These are phyloP conservation scores for Orientallactaga bullata DNA, from an alignment of 2,113 vertebrate species.

Conservation along the genomic window DNA sequence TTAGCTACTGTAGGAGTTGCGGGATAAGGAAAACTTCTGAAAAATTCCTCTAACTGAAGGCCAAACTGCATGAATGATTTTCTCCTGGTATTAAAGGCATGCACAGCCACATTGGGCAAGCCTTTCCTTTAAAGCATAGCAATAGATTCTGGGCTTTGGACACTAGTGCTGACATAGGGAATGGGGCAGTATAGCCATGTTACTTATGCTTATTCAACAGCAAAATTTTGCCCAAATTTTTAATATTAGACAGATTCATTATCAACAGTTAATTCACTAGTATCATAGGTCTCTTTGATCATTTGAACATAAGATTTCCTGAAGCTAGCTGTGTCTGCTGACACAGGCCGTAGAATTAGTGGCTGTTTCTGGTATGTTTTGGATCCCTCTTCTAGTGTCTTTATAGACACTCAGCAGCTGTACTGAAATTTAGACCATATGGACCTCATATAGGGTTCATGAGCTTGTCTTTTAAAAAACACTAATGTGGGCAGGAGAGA, in stretches of 20 bases:
- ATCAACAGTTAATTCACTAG: conserved; percentile 35
- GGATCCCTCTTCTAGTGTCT: neutral
- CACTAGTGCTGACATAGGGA: neutral
- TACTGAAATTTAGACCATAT: neutral
- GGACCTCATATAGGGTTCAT: conserved; percentile 39
- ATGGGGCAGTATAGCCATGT: neutral
- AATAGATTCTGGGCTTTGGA: conserved; percentile 8
- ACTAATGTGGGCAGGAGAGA: too few relatives aligned
- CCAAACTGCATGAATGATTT: conserved; percentile 59
- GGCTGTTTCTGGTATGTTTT: conserved; percentile 43
- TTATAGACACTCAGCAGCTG: conserved; percentile 49
- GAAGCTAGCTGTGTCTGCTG: conserved; percentile 10
- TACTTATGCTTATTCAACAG: neutral
- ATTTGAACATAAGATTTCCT: conserved; percentile 9
- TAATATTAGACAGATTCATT: conserved; percentile 16
- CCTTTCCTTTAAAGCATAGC: conserved; percentile 9
- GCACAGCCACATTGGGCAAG: neutral
- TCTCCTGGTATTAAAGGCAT: neutral
- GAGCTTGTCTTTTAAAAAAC: conserved; percentile 52
- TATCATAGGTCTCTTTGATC: conserved; percentile 24
- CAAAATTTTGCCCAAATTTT: neutral
- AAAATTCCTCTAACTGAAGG: conserved; percentile 51
- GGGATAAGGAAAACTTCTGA: conserved; percentile 49
- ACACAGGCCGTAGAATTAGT: neutral
- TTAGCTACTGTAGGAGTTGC: conserved; percentile 39